Base-by-base conservation (phyloP, 2,888 invertebrate genomes). In the Alloscopus bannaensis region DNA sequence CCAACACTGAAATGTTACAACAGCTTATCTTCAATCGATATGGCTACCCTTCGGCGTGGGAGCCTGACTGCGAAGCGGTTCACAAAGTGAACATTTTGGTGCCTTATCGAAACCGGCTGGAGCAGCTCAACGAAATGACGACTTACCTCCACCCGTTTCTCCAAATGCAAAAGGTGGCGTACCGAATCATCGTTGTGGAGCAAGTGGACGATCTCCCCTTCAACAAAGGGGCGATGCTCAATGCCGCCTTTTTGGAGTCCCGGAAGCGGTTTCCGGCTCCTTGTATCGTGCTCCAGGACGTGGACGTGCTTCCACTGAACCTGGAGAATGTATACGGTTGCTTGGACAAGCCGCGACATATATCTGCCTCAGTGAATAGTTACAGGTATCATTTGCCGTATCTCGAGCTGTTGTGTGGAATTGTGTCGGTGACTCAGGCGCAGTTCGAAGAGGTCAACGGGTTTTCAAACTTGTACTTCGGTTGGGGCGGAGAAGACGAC, bases 401-500 rank as follows among this genome's bases (percentile, higher is more conserved):
- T 86, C 88, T 90, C 8, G 92, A 92, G 26, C 89, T 95, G 22
- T 94, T 95, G 89, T 95, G 95, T 20, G 97, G 96, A 29, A 96
- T 92, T 11, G 91, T 94, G 72, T 92, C 96, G 2, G 92, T 97
- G 78, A 90, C 91, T 6, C 90, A 92, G 2, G 90, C 92, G 78
- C 94, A 95, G 83, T 96, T 92, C 88, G 90, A 92, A 85, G 88
- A 89, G 85, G 91, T 94, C 1, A 96, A 96, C 89, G 97, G 97
- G 4, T 95, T 95, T 86, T 90, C 90, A 0, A 97, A 97, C 89
- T 88, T 91, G 81, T 96, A 93, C 88, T 93, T 91, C 88, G 96
- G 95, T 0, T 94, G 94, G 94, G 94, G 94, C 29, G 96, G 94
- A n/a, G 96, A 96, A 88, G 95, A 97, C 88, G 95, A 96, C 88